phyloP scores from a whole-genome alignment of 2,113 vertebrate genomes.

The Anoura caudifer region DNA sequence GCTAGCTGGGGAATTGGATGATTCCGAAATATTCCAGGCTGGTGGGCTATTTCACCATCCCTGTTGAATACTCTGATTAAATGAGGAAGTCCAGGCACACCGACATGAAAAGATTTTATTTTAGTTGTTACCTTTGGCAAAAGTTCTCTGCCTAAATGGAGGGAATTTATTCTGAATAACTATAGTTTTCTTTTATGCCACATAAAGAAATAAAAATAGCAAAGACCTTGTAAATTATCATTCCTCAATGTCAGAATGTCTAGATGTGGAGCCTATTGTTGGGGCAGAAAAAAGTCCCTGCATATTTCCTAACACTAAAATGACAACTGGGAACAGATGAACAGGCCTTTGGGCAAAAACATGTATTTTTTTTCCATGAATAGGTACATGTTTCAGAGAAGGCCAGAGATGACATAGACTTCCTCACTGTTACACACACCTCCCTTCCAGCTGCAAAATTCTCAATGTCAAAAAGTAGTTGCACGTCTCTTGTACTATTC shows the following conservation, averaged over 20 bases:
- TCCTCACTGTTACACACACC: background rate
- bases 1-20: constrained; percentile 3
- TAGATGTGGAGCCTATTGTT: background rate
- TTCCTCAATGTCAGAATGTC: constrained; percentile 49
- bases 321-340: background rate
- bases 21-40: constrained; percentile 50
- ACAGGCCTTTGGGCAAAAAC: constrained; percentile 24
- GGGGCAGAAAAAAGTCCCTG: background rate
- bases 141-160: constrained; percentile 65
- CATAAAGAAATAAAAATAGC: constrained; percentile 71
- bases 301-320: background rate
- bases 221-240: constrained; percentile 54
- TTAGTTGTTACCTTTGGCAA: constrained; percentile 71
- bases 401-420: background rate
- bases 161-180: constrained; percentile 60
- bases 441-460: constrained; percentile 20
- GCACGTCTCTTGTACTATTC: background rate
- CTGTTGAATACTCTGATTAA: constrained; percentile 64
- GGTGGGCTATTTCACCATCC: constrained; percentile 33
- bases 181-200: constrained; percentile 60
- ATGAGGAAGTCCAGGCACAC: constrained; percentile 60
- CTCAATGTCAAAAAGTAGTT: background rate
- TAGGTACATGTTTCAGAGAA: constrained; percentile 40
- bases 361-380: background rate
- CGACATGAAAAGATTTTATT: constrained; percentile 69